A percentile compares a stretch with the other conserved stretches of the same genome.
phyloP scores from a whole-genome alignment of 1,140 invertebrate genomes.

The Mamestra configurata region DNA sequence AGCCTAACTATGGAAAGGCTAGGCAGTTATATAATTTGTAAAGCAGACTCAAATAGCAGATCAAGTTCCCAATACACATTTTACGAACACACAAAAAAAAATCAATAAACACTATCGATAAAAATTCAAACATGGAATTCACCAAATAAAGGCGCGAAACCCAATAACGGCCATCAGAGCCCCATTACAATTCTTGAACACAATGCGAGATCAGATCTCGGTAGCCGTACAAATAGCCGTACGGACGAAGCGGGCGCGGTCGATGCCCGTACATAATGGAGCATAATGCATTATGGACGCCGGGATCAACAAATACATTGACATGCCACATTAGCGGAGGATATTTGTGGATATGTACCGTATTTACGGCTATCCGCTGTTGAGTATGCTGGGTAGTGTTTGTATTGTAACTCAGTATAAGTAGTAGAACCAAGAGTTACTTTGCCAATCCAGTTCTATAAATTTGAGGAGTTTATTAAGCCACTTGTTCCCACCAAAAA shows the following conservation, averaged over 20 bases:
- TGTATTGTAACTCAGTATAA: neutral
- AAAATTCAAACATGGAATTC: neutral
- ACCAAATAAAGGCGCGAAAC: neutral
- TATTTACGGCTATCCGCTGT: neutral
- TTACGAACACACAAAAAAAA: too few relatives aligned
- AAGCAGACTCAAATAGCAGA: too few relatives aligned
- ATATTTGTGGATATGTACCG: conserved; percentile 1
- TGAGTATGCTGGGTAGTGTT: neutral
- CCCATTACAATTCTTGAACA: neutral
- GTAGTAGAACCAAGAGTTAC: too few relatives aligned
- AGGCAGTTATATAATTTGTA: too few relatives aligned
- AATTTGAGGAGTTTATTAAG: too few relatives aligned
- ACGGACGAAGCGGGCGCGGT: conserved; percentile 36
- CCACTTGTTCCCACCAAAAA: too few relatives aligned
- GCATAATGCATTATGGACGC: conserved; percentile 59
- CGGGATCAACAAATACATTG: conserved; percentile 50
- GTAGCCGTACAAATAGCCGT: conserved; percentile 53
- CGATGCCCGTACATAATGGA: conserved; percentile 63
- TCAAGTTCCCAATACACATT: too few relatives aligned
- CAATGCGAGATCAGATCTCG: neutral
- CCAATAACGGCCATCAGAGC: neutral
- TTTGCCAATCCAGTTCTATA: too few relatives aligned
- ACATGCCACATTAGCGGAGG: conserved; percentile 22
- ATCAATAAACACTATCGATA: neutral
- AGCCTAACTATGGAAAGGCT: too few relatives aligned